Percentiles rank a stretch among this genome's conserved stretches.
Evolutionary conservation across 2,113 vertebrate genomes (phyloP).

Genomic region (Upupa epops): DNA sequence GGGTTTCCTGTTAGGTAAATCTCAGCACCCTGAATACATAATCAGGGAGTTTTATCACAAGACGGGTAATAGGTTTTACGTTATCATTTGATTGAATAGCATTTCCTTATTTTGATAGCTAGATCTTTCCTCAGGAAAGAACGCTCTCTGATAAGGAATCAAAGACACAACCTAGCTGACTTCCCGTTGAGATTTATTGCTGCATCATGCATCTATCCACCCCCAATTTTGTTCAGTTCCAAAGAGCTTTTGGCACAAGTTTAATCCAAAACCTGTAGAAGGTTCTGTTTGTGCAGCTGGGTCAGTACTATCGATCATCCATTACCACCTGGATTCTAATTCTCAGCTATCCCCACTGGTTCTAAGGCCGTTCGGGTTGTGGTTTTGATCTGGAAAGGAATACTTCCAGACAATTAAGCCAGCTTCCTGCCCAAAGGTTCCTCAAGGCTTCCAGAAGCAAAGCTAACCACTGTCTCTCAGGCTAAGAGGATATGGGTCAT

Average conservation of each 20-base stretch:
- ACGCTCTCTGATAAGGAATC: neutral
- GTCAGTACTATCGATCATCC: neutral
- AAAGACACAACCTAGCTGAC: neutral
- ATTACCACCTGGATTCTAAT: neutral
- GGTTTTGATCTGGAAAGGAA: neutral
- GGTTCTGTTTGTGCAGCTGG: neutral
- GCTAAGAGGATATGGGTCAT: neutral
- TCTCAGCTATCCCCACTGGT: neutral
- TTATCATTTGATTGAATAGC: neutral
- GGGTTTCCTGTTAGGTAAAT: neutral
- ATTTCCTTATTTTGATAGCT: neutral
- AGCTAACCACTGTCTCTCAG: neutral
- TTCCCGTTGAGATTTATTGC: neutral
- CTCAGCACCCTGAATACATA: neutral
- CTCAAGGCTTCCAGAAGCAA: neutral
- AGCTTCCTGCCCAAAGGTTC: neutral
- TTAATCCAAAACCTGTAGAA: neutral
- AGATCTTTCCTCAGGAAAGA: neutral
- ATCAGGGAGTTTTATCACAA: neutral
- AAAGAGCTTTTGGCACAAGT: neutral
- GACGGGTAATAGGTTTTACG: neutral
- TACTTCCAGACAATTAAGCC: neutral
- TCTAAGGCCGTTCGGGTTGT: neutral
- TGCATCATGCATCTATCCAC: accelerated
- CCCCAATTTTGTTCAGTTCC: neutral